A percentile compares a stretch with the other conserved stretches of the same genome.
Evolutionary conservation across 2,113 vertebrate genomes (phyloP).

Genomic region (Sinocyclocheilus anophthalmus): DNA sequence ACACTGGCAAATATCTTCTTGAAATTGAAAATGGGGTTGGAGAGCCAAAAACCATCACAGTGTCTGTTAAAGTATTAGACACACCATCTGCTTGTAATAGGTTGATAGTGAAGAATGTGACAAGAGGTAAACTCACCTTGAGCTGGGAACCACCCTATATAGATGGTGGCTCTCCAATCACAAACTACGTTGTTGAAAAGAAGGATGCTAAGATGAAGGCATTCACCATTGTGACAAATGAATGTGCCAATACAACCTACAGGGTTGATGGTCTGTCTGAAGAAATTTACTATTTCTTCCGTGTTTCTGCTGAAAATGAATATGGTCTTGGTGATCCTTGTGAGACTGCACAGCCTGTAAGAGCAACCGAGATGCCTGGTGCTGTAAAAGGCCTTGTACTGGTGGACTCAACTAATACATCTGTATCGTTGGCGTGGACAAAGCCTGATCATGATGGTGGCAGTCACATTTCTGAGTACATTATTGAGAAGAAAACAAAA

Average conservation of each 20-base stretch:
- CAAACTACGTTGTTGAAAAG: conserved; percentile 93
- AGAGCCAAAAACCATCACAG: conserved; percentile 87
- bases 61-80: conserved; percentile 91
- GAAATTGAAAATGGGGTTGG: conserved; percentile 97
- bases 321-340: conserved; percentile 90
- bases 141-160: conserved; percentile 93
- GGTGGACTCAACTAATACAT: conserved; percentile 91
- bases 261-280: conserved; percentile 89
- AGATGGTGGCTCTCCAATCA: conserved; percentile 90
- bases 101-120: conserved; percentile 89
- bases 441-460: conserved; percentile 96
- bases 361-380: conserved; percentile 92
- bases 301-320: conserved; percentile 96
- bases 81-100: conserved; percentile 93
- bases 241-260: conserved; percentile 86
- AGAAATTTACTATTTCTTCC: conserved; percentile 91
- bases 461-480: conserved; percentile 90
- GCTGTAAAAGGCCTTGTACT: conserved; percentile 86
- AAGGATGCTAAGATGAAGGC: conserved; percentile 93
- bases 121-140: conserved; percentile 86
- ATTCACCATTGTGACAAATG: conserved; percentile 84
- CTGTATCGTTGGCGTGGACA: conserved; percentile 89
- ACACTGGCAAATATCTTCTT: conserved; percentile 92
- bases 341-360: conserved; percentile 89
- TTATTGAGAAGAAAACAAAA: conserved; percentile 88